These are phyloP conservation scores for Trematomus loennbergii DNA, from an alignment of 2,113 vertebrate species.

Conservation along the genomic window DNA sequence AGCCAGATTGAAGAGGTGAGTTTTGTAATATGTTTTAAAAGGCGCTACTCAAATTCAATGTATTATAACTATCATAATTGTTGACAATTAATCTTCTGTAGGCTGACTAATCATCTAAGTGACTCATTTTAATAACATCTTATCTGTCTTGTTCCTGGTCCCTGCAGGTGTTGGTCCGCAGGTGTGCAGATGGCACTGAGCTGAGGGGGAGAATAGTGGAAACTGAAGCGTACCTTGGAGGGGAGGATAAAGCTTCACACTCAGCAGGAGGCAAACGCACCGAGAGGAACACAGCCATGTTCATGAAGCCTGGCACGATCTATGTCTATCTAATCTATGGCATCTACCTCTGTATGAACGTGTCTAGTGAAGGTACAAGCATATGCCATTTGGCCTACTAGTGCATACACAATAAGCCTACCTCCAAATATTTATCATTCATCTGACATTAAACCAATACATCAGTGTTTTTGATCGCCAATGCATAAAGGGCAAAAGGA, in stretches of 20 bases:
- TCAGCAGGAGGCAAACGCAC: conserved; percentile 93
- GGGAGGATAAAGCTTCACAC: conserved; percentile 94
- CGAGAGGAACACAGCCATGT: conserved; percentile 92
- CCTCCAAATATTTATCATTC: conserved; percentile 32
- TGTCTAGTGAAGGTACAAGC: conserved; percentile 92
- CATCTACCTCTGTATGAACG: conserved; percentile 94
- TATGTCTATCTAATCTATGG: conserved; percentile 96
- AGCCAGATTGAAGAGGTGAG: too few species aligned
- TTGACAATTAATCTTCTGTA: not conserved
- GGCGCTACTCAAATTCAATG: too few species aligned
- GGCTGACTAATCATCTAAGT: too few species aligned
- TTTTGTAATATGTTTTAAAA: too few species aligned
- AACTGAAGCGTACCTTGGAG: conserved; percentile 95
- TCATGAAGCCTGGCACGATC: conserved; percentile 95
- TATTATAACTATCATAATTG: not conserved
- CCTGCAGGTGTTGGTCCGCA: conserved; percentile 89
- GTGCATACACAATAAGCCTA: not conserved
- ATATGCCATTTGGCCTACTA: not conserved
- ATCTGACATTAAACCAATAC: conserved; percentile 2
- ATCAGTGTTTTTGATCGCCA: not conserved
- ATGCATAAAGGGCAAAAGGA: conserved; percentile 49
- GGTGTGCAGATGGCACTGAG: conserved; percentile 86
- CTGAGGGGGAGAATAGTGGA: conserved; percentile 93
- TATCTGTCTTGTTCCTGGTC: not conserved
- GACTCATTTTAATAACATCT: not conserved